phyloP scores from a whole-genome alignment of 2,888 invertebrate species.

The Cinara cedri region DNA sequence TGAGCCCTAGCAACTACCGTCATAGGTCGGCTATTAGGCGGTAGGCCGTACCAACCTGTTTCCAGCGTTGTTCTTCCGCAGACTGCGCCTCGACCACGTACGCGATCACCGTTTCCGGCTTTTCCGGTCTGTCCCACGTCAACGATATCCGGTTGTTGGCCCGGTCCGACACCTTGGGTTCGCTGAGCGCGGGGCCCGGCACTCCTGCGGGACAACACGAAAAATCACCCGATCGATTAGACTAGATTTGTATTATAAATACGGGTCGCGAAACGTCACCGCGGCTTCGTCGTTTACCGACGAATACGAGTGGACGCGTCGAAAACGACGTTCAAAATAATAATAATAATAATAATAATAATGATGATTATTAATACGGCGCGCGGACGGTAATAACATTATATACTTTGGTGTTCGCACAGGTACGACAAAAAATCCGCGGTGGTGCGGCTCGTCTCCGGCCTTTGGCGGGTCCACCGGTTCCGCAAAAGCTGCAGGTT shows the following conservation, averaged over 20 bases:
- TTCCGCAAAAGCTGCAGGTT: conserved; percentile 62
- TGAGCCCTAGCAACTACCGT: too few species aligned
- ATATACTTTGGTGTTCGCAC: conserved; percentile 66
- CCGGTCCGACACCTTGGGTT: conserved; percentile 79
- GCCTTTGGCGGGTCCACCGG: conserved; percentile 63
- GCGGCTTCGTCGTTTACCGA: too few species aligned
- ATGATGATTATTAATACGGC: neutral
- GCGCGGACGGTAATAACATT: too few species aligned
- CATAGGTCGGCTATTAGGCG: too few species aligned
- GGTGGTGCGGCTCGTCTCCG: conserved; percentile 61
- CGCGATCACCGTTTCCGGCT: conserved; percentile 78
- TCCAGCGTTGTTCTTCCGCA: conserved; percentile 82
- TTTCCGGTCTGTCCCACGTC: conserved; percentile 80
- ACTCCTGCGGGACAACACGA: conserved; percentile 69
- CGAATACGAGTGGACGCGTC: neutral
- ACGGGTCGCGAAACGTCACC: too few species aligned
- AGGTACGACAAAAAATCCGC: conserved; percentile 65
- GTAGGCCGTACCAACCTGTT: too few species aligned
- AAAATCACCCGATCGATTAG: too few species aligned
- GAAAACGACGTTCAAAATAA: neutral
- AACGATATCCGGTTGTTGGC: conserved; percentile 84
- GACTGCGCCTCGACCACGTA: conserved; percentile 84
- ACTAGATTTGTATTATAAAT: too few species aligned
- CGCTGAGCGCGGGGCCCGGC: conserved; percentile 78
- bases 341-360: neutral